Evolutionary conservation across 2,113 vertebrate species (phyloP).

Genomic region (Otus sunia): DNA sequence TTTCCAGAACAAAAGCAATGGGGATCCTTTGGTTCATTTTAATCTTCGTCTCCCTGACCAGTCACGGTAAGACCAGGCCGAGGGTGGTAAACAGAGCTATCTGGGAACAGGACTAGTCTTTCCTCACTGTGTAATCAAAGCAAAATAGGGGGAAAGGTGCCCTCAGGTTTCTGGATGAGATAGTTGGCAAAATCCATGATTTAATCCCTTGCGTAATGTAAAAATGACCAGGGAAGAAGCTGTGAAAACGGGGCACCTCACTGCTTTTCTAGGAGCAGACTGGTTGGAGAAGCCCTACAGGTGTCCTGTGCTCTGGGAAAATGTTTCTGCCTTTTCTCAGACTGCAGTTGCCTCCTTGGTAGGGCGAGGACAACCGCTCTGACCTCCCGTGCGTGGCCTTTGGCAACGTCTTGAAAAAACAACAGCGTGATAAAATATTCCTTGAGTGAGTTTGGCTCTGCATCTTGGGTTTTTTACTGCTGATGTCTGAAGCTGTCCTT

Average conservation of each 20-base stretch:
- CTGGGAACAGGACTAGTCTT: not conserved
- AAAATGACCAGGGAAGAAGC: not conserved
- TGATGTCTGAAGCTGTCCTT: not conserved
- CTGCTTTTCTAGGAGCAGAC: not conserved
- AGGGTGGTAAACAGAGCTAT: not conserved
- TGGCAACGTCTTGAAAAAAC: not conserved
- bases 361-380: not conserved
- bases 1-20: constrained; percentile 32
- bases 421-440: not conserved
- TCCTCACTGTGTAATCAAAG: not conserved
- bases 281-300: not conserved
- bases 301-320: not conserved
- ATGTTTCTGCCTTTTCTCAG: not conserved
- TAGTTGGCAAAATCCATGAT: not conserved
- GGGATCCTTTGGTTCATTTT: not conserved
- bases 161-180: not conserved
- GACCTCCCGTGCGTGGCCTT: rapidly evolving
- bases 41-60: not conserved
- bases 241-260: not conserved
- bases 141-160: not conserved
- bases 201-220: not conserved
- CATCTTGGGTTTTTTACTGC: not conserved
- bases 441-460: not conserved
- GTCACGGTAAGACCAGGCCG: constrained; percentile 26
- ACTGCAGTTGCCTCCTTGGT: not conserved